Percentiles rank a stretch among this genome's conserved stretches.
Evolutionary conservation across 2,888 invertebrate genomes (phyloP).

Genomic region (Pyrocoelia pectoralis): DNA sequence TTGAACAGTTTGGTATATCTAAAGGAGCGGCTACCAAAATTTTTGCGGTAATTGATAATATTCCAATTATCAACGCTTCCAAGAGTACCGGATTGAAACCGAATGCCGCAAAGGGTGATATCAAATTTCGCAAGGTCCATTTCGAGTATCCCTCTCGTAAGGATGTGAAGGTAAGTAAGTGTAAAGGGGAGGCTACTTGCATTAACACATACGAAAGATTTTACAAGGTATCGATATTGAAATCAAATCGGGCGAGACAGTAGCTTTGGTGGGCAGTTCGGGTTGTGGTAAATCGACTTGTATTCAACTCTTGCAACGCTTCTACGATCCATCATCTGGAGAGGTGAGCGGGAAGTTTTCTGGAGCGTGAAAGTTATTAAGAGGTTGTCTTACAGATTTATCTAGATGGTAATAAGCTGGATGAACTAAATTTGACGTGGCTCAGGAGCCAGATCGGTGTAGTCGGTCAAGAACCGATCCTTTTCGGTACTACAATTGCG

Average conservation of each 20-base stretch:
- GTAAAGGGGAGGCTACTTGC: background rate
- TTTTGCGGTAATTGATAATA: conserved; percentile 77
- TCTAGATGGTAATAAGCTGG: conserved; percentile 74
- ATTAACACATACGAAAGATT: conserved; percentile 57
- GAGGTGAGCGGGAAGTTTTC: conserved; percentile 60
- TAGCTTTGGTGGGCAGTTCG: conserved; percentile 76
- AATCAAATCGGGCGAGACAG: conserved; percentile 43
- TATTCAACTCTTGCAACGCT: conserved; percentile 75
- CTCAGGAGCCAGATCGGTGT: conserved; percentile 82
- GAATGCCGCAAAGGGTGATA: conserved; percentile 67
- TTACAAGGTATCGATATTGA: conserved; percentile 63
- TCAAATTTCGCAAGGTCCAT: conserved; percentile 75
- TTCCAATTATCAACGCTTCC: conserved; percentile 78
- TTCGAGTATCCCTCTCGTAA: conserved; percentile 85
- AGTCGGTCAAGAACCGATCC: conserved; percentile 90
- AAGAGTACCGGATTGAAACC: conserved; percentile 69
- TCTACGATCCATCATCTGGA: conserved; percentile 75
- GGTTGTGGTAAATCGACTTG: conserved; percentile 84
- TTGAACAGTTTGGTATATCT: conserved; percentile 81
- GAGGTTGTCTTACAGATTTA: conserved; percentile 59
- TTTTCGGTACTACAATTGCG: conserved; percentile 83
- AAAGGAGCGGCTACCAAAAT: conserved; percentile 82
- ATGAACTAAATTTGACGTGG: conserved; percentile 80
- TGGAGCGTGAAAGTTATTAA: background rate
- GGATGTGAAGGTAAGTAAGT: conserved; percentile 70